Conservation (phyloP, 2,113 vertebrate genomes). For the Gymnorhina tibicen region DNA sequence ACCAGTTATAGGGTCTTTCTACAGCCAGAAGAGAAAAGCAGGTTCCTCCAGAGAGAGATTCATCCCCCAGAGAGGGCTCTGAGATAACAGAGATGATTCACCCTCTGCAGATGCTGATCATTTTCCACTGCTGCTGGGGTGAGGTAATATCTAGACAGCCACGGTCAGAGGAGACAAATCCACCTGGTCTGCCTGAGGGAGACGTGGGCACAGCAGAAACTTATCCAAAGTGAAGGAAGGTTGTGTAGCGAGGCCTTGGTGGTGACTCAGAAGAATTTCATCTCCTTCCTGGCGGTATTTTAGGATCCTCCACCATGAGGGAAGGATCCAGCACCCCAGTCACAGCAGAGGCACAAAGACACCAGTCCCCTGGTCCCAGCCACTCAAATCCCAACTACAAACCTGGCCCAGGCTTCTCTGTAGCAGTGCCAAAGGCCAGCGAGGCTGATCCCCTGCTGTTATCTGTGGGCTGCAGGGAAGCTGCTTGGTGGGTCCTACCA, state of each 20-base stretch:
- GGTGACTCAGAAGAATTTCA: background rate
- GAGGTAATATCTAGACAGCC: background rate
- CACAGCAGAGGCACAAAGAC: background rate
- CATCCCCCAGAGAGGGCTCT: background rate
- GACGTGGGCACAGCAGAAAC: background rate
- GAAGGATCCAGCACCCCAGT: background rate
- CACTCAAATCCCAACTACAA: background rate
- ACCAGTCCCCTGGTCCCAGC: background rate
- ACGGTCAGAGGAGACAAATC: background rate
- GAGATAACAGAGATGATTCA: slow-evolving; percentile 23
- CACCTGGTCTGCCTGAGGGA: slow-evolving; percentile 12
- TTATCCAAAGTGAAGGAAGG: background rate
- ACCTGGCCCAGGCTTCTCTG: background rate
- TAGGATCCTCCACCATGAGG: background rate
- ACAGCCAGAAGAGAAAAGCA: background rate
- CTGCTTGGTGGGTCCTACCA: background rate
- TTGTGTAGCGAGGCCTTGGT: background rate
- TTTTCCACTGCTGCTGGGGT: background rate
- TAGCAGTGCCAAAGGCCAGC: background rate
- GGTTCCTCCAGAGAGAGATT: background rate
- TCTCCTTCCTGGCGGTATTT: background rate
- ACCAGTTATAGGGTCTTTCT: background rate
- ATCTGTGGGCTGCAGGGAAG: background rate
- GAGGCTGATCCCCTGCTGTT: rapidly evolving
- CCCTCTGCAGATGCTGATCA: background rate